Evolutionary conservation across 2,797 vertebrate genomes (phyloP), one percentile per base, ranked within the genome.

Genomic region (Buceros bicornis): DNA sequence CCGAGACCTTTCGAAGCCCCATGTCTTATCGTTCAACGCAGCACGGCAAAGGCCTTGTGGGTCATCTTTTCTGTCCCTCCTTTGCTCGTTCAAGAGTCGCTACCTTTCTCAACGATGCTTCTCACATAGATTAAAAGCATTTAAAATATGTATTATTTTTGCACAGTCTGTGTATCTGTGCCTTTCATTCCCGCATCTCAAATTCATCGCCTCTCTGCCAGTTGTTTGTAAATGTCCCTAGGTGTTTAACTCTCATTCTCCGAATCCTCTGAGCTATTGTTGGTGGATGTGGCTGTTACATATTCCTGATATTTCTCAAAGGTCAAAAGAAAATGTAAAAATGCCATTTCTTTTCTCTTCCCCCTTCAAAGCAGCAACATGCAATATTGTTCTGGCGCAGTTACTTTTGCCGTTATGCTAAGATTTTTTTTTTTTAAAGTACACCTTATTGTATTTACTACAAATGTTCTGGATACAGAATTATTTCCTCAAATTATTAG

Each of bases 311-410:
- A 93, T 93, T 98, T 97, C 93, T 92, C 90, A 98, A 97, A 97
- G 97, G 96, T 96, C 96, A 95, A 95, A 95, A 93, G 94, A 90
- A 96, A 97, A 97, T 94, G 95, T 97, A 97, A 96, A 97, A 88
- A 80, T 84, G 90, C 69, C 92, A 84, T 82, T 82, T 95, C 91
- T 95, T 94, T 94, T 90, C 77, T 95, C 86, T 93, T 82, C 79
- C 69, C 50, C 91, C 76, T 93, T 93, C 83, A 89, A 90, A 71
- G 51, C 95, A 74, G 76, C 28, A 74, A 94, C 93, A 90, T 61
- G 88, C 81, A 84, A 72, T 94, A 94, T 91, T 89, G 87, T 91
- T 97, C 96, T 76, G 66, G 92, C 86, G 90, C 82, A 11, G 29
- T 84, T 91, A 64, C 79, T 84, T 94, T 76, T 88, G 83, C 90